Conservation (phyloP, 2,113 vertebrate genomes). For the Cyprinodon brontotheroides region DNA sequence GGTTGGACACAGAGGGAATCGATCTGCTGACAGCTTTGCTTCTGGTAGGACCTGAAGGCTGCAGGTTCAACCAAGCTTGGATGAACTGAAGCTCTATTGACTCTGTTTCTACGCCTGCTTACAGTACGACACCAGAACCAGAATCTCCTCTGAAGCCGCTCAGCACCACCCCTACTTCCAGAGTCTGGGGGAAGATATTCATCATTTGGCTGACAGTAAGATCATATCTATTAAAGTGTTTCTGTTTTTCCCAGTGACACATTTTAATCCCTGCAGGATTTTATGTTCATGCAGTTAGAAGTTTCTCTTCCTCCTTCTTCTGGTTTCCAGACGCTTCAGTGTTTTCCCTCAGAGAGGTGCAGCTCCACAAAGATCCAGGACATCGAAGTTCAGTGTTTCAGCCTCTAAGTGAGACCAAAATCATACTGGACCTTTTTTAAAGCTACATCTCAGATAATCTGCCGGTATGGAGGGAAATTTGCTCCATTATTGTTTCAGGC, state of each 20-base stretch:
- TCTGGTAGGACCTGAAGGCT: slow-evolving; percentile 76
- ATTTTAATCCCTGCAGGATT: no score
- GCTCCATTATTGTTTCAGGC: no score
- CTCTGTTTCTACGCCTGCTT: slow-evolving; percentile 28
- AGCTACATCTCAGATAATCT: background rate
- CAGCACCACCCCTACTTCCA: slow-evolving; percentile 89
- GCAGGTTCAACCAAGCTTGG: background rate
- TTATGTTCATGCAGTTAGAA: background rate
- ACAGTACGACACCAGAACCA: slow-evolving; percentile 88
- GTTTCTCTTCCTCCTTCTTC: background rate
- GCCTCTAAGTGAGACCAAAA: slow-evolving; percentile 82
- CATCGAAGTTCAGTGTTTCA: slow-evolving; percentile 89
- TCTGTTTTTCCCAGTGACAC: background rate
- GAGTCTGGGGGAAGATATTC: slow-evolving; percentile 86
- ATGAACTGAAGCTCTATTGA: background rate
- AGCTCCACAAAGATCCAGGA: slow-evolving; percentile 94
- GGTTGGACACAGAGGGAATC: slow-evolving; percentile 92
- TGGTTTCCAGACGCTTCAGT: slow-evolving; percentile 84
- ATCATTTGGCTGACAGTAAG: slow-evolving; percentile 93
- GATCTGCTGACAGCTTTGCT: slow-evolving; percentile 86
- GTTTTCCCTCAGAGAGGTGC: slow-evolving; percentile 92
- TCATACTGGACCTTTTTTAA: background rate
- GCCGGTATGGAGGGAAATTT: no score
- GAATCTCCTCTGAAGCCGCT: slow-evolving; percentile 85
- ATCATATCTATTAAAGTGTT: background rate